Base-by-base conservation (phyloP, 2,888 invertebrate genomes). In the Ligdia adustata region DNA sequence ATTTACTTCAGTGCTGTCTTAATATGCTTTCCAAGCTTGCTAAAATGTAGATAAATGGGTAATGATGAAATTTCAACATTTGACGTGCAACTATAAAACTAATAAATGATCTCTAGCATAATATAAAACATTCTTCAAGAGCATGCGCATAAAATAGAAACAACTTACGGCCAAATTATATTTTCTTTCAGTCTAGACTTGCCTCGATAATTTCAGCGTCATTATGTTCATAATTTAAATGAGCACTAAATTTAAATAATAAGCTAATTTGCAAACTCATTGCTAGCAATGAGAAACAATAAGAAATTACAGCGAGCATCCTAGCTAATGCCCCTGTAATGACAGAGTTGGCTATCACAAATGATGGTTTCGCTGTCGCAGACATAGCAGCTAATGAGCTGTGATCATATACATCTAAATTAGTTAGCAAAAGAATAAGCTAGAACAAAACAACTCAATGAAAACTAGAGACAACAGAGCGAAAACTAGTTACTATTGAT, bases 311-410 rank as follows among this genome's bases (percentile, higher is more conserved):
- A 28, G 42, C 37, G 15, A 32, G 42, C 37, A 33, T 9, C 9
- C 2, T n/a, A 15, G 26, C 24, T 47, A 37, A 42, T 42, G 38
- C 24, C 37, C 29, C 33, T 9, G 32, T 49, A 49, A 49, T 49
- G 38, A 33, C 9, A 14, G 27, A 15, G 13, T 38, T 26, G 14
- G 29, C 22, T 48, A 33, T 38, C 27, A 11, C 28, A 43, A 29
- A 24, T 28, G 15, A 22, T 28, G 15, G 35, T 49, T 38, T 42
- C 38, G 33, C 9, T 49, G 38, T 42, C 38, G 15, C 22, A 47
- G 35, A 37, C 42, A 11, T 27, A 15, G 22, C 13, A 15, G 12
- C 14, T 37, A 37, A 27, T 27, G 26, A 48, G 12, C 4, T 9
- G 32, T 47, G 31, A 33, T 32, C 15, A 29, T 31, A 29, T 4